Evolutionary conservation across 2,888 invertebrate species (phyloP), one percentile per base, ranked within the genome.

Genomic region (Epistrophe grossulariae): DNA sequence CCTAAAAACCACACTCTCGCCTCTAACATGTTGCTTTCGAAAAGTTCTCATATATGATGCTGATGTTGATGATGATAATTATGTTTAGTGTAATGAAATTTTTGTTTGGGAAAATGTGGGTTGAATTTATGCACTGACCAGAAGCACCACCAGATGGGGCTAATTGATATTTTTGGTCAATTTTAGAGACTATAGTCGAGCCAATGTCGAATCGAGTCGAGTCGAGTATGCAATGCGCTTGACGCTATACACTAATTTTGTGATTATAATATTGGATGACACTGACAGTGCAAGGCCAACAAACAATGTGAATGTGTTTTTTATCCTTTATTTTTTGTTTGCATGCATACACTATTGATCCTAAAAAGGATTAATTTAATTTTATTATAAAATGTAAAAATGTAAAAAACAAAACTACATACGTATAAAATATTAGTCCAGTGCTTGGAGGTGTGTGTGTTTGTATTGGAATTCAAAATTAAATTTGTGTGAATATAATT

Each of bases 111-210:
- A 38, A 60, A 60, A 68, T 50, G 28, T 31, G 38, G 43, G 60
- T 24, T 50, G 45, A 52, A 77, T 80, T 84, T 81, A 84, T 80
- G 68, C 55, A 77, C 72, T 72, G 17, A 72, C 59, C 66, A 66
- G 48, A 59, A 52, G 31, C 76, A 74, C 80, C 76, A 52, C 71
- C 76, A 84, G 84, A 84, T 85, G 85, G 78, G 70, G 68, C 78
- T 78, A 81, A 85, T 85, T 85, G 81, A 85, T 81, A 70, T 78
- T 81, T 78, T 70, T 70, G 73, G 85, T 70, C 71, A 85, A 57
- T 81, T 70, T 70, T 52, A 66, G 66, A 50, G 11, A 50, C 66
- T 66, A 35, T 31, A 4, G 5, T 1, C 7, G n/a, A n/a, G n/a
- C n/a, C n/a, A n/a, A n/a, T n/a, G 35, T 9, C 38, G n/a, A 38